Conservation (phyloP, 1,140 invertebrate species). For the Fopius arisanus region DNA sequence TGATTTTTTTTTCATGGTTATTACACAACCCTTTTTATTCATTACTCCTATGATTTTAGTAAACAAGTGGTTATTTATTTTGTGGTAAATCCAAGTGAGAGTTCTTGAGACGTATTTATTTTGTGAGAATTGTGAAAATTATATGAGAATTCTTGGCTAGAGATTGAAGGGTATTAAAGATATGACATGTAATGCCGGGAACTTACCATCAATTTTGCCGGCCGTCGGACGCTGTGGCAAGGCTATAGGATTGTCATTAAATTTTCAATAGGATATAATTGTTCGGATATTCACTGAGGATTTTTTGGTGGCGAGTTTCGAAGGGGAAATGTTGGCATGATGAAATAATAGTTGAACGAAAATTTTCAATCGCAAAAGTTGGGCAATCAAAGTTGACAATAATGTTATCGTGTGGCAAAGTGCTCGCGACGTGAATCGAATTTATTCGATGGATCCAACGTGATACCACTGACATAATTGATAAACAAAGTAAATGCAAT, state of each 20-base stretch:
- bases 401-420: no score
- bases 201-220: neutral
- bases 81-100: neutral
- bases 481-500: neutral
- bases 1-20: neutral
- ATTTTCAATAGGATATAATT: no score
- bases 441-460: no score
- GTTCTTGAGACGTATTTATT: neutral
- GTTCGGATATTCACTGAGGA: neutral
- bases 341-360: neutral
- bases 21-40: neutral
- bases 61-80: neutral
- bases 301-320: no score
- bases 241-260: neutral
- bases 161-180: neutral
- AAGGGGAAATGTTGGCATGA: neutral
- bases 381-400: neutral
- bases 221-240: slow-evolving; percentile 26
- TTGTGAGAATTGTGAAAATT: neutral
- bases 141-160: neutral
- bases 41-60: neutral
- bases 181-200: neutral
- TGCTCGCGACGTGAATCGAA: no score
- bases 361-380: neutral
- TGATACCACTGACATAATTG: no score